A percentile compares a stretch with the other conserved stretches of the same genome.
Evolutionary conservation across 2,797 vertebrate species (phyloP).

Genomic region (Pitangus sulphuratus): DNA sequence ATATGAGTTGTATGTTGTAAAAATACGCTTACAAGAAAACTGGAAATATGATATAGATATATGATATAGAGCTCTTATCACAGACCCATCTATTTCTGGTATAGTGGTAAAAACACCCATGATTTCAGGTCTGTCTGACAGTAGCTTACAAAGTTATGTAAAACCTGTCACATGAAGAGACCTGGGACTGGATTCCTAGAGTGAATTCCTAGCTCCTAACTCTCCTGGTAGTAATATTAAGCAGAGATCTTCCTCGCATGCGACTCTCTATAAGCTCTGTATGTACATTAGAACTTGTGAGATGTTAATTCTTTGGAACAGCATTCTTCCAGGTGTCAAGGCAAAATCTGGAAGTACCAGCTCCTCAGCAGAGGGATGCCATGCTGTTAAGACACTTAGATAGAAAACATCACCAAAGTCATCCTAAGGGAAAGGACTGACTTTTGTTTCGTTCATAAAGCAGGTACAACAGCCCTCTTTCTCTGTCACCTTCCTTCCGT

Average conservation of each 20-base stretch:
- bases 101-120: not conserved
- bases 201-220: not conserved
- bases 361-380: not conserved
- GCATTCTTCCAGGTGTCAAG: not conserved
- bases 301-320: not conserved
- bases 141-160: not conserved
- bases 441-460: not conserved
- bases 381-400: not conserved
- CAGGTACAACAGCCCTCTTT: not conserved
- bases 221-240: not conserved
- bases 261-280: not conserved
- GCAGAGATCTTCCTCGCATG: not conserved
- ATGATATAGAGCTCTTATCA: not conserved
- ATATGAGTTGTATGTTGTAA: slow-evolving; percentile 27
- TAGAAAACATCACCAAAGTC: not conserved
- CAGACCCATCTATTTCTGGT: not conserved
- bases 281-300: not conserved
- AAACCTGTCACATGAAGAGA: not conserved
- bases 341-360: not conserved
- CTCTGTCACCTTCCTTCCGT: not conserved
- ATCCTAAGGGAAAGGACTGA: not conserved
- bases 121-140: not conserved
- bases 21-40: slow-evolving; percentile 30
- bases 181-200: not conserved
- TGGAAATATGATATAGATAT: not conserved